phyloP scores from a whole-genome alignment of 2,888 invertebrate species.

The Meta bourneti region DNA sequence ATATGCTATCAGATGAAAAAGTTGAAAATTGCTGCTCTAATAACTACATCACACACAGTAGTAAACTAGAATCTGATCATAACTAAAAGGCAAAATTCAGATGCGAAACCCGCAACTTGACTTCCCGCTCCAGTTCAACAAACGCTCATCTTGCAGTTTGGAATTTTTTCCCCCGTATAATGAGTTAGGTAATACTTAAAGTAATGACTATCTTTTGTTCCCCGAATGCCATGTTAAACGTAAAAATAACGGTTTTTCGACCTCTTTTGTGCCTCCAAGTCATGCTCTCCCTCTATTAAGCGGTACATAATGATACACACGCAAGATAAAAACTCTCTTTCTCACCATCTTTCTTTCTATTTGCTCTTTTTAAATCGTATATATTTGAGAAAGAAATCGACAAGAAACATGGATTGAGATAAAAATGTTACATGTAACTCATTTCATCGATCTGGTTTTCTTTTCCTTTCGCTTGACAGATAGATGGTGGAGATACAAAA shows the following conservation, averaged over 20 bases:
- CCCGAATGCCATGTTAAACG: not conserved
- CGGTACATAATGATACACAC: not conserved
- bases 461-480: conserved; percentile 2
- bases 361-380: not conserved
- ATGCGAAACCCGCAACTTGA: not conserved
- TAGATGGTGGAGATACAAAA: not conserved
- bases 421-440: not conserved
- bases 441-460: conserved; percentile 11
- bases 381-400: not conserved
- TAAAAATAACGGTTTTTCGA: not conserved
- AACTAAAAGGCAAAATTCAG: not conserved
- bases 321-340: conserved; percentile 4
- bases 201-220: not conserved
- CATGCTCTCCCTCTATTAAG: not conserved
- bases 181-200: not conserved
- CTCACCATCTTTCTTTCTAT: not conserved
- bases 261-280: not conserved
- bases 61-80: not conserved
- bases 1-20: no score
- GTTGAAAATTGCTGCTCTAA: no score
- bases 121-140: not conserved
- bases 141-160: not conserved
- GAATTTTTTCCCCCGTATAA: not conserved
- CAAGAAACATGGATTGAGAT: not conserved
- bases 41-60: no score